A percentile compares a stretch with the other conserved stretches of the same genome.
These are phyloP conservation scores for Drosophila sproati DNA, from an alignment of 1,140 invertebrate genomes.

Conservation along the genomic window DNA sequence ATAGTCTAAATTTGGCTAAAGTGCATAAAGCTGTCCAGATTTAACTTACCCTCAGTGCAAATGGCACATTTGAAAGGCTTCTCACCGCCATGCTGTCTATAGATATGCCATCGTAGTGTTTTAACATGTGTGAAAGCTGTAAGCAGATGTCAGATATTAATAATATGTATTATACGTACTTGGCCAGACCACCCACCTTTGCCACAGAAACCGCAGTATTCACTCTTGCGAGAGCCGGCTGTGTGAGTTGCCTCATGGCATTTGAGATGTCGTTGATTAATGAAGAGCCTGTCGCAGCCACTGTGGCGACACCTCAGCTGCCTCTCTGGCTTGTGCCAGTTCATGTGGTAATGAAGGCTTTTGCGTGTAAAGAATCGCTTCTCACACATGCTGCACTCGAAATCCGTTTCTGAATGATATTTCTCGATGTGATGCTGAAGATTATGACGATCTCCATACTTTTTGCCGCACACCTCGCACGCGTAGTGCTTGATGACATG, in stretches of 20 bases:
- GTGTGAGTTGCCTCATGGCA: slow-evolving; percentile 76
- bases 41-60: slow-evolving; percentile 75
- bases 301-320: slow-evolving; percentile 68
- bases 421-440: slow-evolving; percentile 75
- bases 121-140: slow-evolving; percentile 78
- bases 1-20: slow-evolving; percentile 10
- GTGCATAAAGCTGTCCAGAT: slow-evolving; percentile 6
- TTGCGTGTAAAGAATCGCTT: slow-evolving; percentile 79
- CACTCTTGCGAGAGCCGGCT: slow-evolving; percentile 65
- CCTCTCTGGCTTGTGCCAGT: slow-evolving; percentile 77
- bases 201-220: slow-evolving; percentile 73
- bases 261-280: slow-evolving; percentile 75
- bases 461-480: slow-evolving; percentile 75
- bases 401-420: slow-evolving; percentile 80
- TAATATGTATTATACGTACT: not conserved
- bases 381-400: slow-evolving; percentile 71
- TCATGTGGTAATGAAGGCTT: slow-evolving; percentile 79
- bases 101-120: slow-evolving; percentile 79
- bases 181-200: slow-evolving; percentile 51
- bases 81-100: slow-evolving; percentile 75
- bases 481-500: slow-evolving; percentile 71
- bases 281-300: slow-evolving; percentile 75
- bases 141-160: not conserved
- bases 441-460: slow-evolving; percentile 80
- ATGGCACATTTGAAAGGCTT: slow-evolving; percentile 77